Conservation (phyloP, 1,140 invertebrate species). For the Alviniconcha marisindica region DNA sequence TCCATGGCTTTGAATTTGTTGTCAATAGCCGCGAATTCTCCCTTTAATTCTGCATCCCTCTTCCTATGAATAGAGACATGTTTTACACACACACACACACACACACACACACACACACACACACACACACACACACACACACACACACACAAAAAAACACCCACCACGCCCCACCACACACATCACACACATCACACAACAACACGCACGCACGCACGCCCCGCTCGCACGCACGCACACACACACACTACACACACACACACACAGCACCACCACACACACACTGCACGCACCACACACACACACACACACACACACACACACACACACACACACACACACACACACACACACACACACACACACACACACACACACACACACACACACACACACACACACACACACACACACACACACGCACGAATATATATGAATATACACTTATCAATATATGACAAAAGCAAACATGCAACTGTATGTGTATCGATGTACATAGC, state of each 20-base stretch:
- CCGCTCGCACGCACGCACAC: not conserved
- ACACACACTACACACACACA: too few relatives aligned
- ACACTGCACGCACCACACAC: not conserved
- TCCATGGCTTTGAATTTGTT: too few relatives aligned
- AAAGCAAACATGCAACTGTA: too few relatives aligned
- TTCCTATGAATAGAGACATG: too few relatives aligned
- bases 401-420: conserved; percentile 19
- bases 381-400: not conserved
- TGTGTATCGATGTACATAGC: not conserved
- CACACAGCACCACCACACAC: too few relatives aligned
- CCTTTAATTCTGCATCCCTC: too few relatives aligned
- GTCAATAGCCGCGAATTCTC: too few relatives aligned
- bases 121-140: conserved; percentile 15
- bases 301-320: conserved; percentile 11
- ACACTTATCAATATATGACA: too few relatives aligned
- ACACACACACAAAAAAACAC: not conserved
- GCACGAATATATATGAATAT: not conserved
- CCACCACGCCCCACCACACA: not conserved
- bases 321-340: conserved; percentile 5
- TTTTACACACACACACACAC: not conserved
- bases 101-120: not conserved
- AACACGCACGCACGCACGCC: not conserved
- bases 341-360: not conserved
- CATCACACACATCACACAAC: not conserved
- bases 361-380: conserved; percentile 4